These are phyloP conservation scores for Napeogenes sylphis DNA, from an alignment of 2,888 invertebrate genomes.

Conservation along the genomic window DNA sequence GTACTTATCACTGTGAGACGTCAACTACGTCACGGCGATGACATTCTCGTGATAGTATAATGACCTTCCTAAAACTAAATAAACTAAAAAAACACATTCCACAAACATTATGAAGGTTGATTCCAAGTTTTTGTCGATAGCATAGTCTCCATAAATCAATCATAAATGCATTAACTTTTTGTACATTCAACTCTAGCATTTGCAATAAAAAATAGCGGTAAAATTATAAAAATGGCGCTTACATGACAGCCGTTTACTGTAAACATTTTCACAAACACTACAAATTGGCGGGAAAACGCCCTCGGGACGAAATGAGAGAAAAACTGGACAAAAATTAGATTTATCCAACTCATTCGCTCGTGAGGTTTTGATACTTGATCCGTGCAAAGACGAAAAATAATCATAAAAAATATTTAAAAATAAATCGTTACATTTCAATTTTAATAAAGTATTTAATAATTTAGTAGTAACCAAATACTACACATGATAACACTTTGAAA, in stretches of 20 bases:
- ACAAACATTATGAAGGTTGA: conserved; percentile 3
- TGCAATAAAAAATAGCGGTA: conserved; percentile 14
- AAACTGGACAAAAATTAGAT: conserved; percentile 75
- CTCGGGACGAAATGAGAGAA: conserved; percentile 61
- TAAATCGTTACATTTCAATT: not conserved
- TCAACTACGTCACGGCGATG: not conserved
- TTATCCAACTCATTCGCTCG: conserved; percentile 48
- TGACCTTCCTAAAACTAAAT: conserved; percentile 4
- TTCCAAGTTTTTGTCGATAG: not conserved
- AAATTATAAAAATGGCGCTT: conserved; percentile 31
- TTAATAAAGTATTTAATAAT: too few relatives aligned
- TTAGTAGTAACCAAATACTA: too few relatives aligned
- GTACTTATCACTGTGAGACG: conserved; percentile 4
- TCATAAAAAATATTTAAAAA: not conserved
- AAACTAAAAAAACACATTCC: conserved; percentile 1
- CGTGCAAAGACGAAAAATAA: not conserved
- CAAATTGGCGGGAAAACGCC: conserved; percentile 69
- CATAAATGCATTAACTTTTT: conserved; percentile 36
- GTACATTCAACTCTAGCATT: conserved; percentile 23
- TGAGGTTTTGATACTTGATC: conserved; percentile 51
- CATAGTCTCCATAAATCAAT: conserved; percentile 7
- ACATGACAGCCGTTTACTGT: conserved; percentile 56
- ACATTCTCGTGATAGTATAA: not conserved
- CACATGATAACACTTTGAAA: too few relatives aligned
- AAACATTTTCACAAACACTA: conserved; percentile 67